phyloP scores from a whole-genome alignment of 2,113 vertebrate species.

The Cinclus cinclus region DNA sequence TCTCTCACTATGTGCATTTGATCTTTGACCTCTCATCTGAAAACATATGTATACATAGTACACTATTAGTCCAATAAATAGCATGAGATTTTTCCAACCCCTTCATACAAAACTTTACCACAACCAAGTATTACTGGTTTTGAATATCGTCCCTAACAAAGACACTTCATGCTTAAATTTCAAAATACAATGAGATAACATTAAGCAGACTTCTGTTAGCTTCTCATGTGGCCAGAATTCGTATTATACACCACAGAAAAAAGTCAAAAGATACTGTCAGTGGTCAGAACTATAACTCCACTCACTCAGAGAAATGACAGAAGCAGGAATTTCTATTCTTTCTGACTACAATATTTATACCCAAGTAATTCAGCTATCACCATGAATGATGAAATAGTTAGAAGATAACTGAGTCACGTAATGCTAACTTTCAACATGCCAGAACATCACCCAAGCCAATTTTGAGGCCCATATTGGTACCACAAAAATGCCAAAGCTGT shows the following conservation, averaged over 20 bases:
- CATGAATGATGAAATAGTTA: not conserved
- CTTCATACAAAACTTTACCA: not conserved
- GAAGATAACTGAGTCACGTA: not conserved
- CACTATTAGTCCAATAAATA: not conserved
- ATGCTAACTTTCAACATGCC: not conserved
- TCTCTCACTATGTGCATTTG: accelerated
- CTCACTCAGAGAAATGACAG: not conserved
- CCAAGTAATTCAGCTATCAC: not conserved
- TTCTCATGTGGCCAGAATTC: not conserved
- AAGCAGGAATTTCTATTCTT: not conserved
- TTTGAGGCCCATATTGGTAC: not conserved
- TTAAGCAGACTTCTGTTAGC: not conserved
- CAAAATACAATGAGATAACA: not conserved
- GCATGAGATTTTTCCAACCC: not conserved
- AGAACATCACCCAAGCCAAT: not conserved
- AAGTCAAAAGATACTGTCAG: not conserved
- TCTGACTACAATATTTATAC: not conserved
- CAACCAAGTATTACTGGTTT: not conserved
- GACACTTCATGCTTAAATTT: not conserved
- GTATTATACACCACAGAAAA: not conserved
- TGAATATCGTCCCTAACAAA: not conserved
- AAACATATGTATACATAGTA: not conserved
- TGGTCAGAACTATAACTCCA: not conserved
- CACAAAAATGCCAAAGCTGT: not conserved
- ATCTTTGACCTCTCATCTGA: not conserved